Base-by-base conservation (phyloP, 53 echinoderm and acorn worm genomes). In the Astropecten irregularis region DNA sequence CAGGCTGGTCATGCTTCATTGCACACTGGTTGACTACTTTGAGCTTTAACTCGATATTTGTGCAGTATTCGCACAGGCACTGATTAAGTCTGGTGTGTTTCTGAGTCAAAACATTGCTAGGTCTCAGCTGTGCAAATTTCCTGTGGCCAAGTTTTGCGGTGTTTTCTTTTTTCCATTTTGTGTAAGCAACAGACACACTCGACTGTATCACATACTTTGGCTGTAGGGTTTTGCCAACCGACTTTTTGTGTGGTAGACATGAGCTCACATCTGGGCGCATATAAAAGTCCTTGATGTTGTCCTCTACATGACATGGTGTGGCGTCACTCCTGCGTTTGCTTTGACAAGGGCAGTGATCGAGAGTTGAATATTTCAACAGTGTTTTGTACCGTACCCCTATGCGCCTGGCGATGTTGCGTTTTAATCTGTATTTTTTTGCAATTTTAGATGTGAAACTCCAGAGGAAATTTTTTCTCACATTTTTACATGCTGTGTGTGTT, bases 11-110 rank as follows among this genome's bases (percentile, higher is more conserved):
- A 22, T 72, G 46, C 1, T 48, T 57, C 40, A 57, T 20, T 18
- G 71, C 58, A 40, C 14, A 42, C 18, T 46, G 59, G 13, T 60
- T 40, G 18, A 51, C 13, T 31, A 33, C 27, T 19, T 72, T 53
- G 9, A 81, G 35, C 46, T 81, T 58, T 16, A 71, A 40, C 47
- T 84, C 60, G 20, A 84, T n/a, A 48, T 84, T 84, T 1, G 71
- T 62, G 49, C 85, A 84, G 28, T 84, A 84, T 31, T 84, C 57
- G 39, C 84, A 84, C 15, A 84, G 16, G 26, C 69, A 69, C 5
- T 38, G 54, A 56, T 3, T 31, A 0, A 15, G 56, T 42, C 44
- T 71, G 42, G n/a, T 71, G n/a, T 76, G 33, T 34, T 30, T 31
- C 42, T 56, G 55, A 19, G 76, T 56, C n/a, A 76, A 18, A 19